These are phyloP conservation scores for Dugesia japonica DNA, from an alignment of 2,888 invertebrate genomes.

Conservation along the genomic window DNA sequence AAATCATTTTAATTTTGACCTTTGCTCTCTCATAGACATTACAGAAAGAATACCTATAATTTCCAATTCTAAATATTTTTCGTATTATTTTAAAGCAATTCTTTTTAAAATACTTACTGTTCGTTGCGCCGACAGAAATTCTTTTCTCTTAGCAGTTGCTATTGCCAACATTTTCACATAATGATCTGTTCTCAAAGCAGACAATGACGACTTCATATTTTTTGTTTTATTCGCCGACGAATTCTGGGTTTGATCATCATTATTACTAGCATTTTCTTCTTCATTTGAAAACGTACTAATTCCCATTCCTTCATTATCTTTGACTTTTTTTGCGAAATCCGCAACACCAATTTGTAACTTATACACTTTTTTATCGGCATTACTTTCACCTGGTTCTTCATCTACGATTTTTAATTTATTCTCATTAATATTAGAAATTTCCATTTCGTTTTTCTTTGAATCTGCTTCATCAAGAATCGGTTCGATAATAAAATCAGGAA, in stretches of 20 bases:
- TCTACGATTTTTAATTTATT: too few relatives aligned
- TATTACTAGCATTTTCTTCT: not conserved
- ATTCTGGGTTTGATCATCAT: not conserved
- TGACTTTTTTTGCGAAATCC: slow-evolving; percentile 22
- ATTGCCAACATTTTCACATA: not conserved
- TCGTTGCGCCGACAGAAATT: not conserved
- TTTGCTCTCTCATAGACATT: too few relatives aligned
- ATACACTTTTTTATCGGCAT: not conserved
- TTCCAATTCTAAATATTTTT: not conserved
- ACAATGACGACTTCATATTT: not conserved
- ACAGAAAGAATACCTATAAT: too few relatives aligned
- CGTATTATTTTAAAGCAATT: not conserved
- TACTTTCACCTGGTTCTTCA: too few relatives aligned
- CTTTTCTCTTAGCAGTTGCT: not conserved
- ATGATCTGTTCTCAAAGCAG: not conserved
- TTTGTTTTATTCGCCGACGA: not conserved
- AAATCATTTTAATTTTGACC: too few relatives aligned
- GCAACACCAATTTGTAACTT: slow-evolving; percentile 5
- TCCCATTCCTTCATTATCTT: slow-evolving; percentile 25
- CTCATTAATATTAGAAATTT: too few relatives aligned
- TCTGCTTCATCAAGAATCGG: too few relatives aligned
- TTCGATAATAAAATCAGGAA: too few relatives aligned
- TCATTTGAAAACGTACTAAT: slow-evolving; percentile 21
- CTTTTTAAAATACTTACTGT: not conserved
- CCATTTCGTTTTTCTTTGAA: too few relatives aligned